Percentiles rank a stretch among this genome's conserved stretches.
These are phyloP conservation scores for Mactra quadrangularis DNA, from an alignment of 1,140 invertebrate genomes.

Conservation along the genomic window DNA sequence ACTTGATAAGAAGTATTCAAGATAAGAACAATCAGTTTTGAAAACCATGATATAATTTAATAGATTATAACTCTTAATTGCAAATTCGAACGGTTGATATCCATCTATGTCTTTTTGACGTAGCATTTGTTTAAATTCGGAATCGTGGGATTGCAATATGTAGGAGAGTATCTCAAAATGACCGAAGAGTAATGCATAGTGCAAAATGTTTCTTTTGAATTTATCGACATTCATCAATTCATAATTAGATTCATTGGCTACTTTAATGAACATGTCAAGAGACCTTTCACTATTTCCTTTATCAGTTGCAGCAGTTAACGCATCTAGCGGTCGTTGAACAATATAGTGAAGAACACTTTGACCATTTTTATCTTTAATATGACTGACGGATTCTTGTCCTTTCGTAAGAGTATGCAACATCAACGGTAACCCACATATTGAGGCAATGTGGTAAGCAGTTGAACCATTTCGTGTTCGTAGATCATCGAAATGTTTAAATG, in stretches of 20 bases:
- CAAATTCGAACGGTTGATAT: not conserved
- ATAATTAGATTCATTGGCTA: not conserved
- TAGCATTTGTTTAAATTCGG: not conserved
- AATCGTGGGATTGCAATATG: not conserved
- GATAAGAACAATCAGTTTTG: not conserved
- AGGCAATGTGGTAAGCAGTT: conserved; percentile 12
- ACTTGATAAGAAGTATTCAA: not conserved
- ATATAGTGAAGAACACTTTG: conserved; percentile 11
- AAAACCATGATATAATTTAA: not conserved
- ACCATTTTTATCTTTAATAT: not conserved
- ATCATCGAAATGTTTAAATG: not conserved
- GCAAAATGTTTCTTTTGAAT: conserved; percentile 17
- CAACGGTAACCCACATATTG: not conserved
- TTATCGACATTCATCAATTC: not conserved
- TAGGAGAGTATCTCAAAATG: not conserved
- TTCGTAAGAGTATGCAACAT: not conserved
- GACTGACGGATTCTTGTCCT: not conserved
- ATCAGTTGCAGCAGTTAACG: not conserved
- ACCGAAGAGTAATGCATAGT: conserved; percentile 1
- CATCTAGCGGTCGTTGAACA: not conserved
- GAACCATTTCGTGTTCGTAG: not conserved
- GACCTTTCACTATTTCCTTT: not conserved
- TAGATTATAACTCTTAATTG: not conserved
- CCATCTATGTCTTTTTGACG: not conserved
- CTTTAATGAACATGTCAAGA: not conserved